These are phyloP conservation scores for Cinclus cinclus DNA, from an alignment of 2,113 vertebrate genomes.

Conservation along the genomic window DNA sequence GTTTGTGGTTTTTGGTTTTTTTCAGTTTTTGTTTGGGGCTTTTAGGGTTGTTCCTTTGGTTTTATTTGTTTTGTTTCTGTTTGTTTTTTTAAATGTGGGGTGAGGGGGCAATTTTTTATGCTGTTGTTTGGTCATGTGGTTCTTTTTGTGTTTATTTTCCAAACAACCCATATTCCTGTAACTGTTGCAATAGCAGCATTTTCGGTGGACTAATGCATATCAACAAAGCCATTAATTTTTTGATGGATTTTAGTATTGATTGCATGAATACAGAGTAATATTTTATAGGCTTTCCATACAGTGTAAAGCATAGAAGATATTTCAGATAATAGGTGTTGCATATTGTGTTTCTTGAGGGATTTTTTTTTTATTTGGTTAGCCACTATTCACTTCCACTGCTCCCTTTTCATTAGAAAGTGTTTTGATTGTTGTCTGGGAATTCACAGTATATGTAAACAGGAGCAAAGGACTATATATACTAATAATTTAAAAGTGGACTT, in stretches of 20 bases:
- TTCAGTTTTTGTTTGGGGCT: neutral
- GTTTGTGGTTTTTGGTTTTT: neutral
- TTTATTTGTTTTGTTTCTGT: no score
- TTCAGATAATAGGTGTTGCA: neutral
- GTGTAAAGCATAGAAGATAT: neutral
- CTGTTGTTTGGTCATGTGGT: neutral
- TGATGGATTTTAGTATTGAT: neutral
- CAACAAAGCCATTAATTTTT: neutral
- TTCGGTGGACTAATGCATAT: neutral
- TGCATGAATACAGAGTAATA: neutral
- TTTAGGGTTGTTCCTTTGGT: no score
- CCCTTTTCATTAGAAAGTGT: neutral
- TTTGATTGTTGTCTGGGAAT: neutral
- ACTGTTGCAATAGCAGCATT: neutral
- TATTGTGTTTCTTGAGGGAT: neutral
- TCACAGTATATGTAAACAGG: neutral
- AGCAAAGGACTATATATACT: neutral
- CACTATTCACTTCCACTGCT: neutral
- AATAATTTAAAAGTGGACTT: neutral
- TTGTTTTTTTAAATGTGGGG: neutral
- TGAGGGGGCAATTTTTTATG: accelerated
- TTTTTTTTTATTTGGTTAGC: neutral
- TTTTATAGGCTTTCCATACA: neutral
- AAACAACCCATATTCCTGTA: neutral
- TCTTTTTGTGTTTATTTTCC: neutral